These are phyloP conservation scores for Nilaparvata lugens DNA, from an alignment of 1,140 invertebrate species.

Conservation along the genomic window DNA sequence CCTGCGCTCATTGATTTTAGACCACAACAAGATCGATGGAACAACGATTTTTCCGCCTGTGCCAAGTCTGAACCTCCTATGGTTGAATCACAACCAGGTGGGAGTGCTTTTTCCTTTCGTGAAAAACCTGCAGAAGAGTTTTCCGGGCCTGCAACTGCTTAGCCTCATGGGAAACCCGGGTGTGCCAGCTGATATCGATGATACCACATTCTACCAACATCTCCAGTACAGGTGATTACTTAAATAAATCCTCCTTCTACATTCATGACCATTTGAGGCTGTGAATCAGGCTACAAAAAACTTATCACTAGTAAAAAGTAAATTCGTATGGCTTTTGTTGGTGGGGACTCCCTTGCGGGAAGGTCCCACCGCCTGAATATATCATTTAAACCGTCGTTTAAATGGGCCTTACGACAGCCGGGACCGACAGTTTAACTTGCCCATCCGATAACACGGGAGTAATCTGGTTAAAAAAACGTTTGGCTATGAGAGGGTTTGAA, in stretches of 20 bases:
- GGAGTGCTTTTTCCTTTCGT: slow-evolving; percentile 58
- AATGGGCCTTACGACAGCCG: not conserved
- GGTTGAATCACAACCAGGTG: slow-evolving; percentile 69
- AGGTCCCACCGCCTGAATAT: no score
- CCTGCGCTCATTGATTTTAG: slow-evolving; percentile 60
- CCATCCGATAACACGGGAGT: no score
- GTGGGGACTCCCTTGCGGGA: no score
- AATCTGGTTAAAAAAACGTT: no score
- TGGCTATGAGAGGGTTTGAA: no score
- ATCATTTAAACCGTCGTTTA: no score
- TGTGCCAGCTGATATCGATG: slow-evolving; percentile 63
- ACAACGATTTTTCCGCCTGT: slow-evolving; percentile 54
- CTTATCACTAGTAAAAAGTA: no score
- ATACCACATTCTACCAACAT: slow-evolving; percentile 63
- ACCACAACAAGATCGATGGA: slow-evolving; percentile 58
- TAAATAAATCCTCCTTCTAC: not conserved
- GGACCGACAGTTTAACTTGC: no score
- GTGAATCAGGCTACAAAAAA: not conserved
- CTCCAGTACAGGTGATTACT: slow-evolving; percentile 61
- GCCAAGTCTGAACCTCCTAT: slow-evolving; percentile 57
- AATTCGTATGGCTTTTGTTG: no score
- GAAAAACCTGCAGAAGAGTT: slow-evolving; percentile 49
- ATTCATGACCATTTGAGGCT: no score
- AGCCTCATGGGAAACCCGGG: slow-evolving; percentile 71
- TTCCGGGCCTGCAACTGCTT: slow-evolving; percentile 55